Base-by-base conservation (phyloP, 2,113 vertebrate species). In the Rhineura floridana region DNA sequence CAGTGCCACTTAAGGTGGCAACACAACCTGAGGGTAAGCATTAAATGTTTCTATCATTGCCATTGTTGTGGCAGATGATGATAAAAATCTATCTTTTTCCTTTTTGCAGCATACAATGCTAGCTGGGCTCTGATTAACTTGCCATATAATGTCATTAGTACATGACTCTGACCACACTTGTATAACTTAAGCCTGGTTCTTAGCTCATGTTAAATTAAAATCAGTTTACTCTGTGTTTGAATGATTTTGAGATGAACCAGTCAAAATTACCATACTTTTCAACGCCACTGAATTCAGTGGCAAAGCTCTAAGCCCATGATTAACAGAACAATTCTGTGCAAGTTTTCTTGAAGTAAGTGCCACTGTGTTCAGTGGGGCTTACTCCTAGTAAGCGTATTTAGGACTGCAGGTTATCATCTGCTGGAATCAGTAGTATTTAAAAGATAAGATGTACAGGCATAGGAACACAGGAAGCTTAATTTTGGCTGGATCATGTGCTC, bases 21-120 rank as follows among this genome's bases (percentile, higher is more conserved):
- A 99, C 99, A 8, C 98, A 99, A 92, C 98, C 98, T 0, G 99
- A 99, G 95, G 99, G 99, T 99, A 95, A 97, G 95, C 84, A 0
- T 2, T 6, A 9, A 17, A 11, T 2, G 6, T 10, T 23, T 46
- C 2, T 1, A 4, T 33, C 7, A 39, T 7, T 88, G 46, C 3
- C 76, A 86, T 79, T 19, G 59, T 39, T 46, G 11, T 4, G 30
- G 6, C 63, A 80, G 12, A 76, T 12, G 15, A 39, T 10, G 25
- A 2, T 0, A 23, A 75, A 46, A 46, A 70, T 8, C 2, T 0
- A 8, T 33, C 82, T 88, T 62, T 59, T 19, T 59, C 55, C 78
- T 88, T 73, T 69, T 69, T 25, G 36, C 50, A 46, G 39, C 85
- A 33, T 11, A 10, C 80, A 39, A 0, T 36, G 19, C 1, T 83